These are phyloP conservation scores for Gopherus evgoodei DNA, from an alignment of 2,113 vertebrate genomes.

Conservation along the genomic window DNA sequence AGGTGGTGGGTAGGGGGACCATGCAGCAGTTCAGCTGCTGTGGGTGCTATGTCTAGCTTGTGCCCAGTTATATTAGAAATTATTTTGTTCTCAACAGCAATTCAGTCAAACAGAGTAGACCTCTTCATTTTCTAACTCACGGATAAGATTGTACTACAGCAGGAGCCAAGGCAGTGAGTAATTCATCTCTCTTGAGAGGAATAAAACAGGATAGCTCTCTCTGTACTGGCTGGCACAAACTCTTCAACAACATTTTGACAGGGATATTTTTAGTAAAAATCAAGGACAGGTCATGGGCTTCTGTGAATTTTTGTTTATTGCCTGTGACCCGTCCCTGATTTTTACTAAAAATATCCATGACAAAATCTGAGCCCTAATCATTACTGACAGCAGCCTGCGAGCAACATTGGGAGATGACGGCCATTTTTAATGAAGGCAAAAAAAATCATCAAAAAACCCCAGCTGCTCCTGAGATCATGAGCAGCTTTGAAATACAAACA, in stretches of 20 bases:
- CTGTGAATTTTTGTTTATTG: too few species aligned
- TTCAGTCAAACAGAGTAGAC: constrained; percentile 20
- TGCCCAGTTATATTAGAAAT: background rate
- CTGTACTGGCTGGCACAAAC: constrained; percentile 80
- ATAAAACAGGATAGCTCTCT: constrained; percentile 69
- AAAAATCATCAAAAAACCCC: background rate
- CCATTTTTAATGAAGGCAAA: constrained; percentile 30
- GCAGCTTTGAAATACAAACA: background rate
- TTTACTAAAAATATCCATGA: too few species aligned
- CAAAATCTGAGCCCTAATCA: background rate
- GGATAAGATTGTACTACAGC: constrained; percentile 59
- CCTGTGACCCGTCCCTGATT: too few species aligned
- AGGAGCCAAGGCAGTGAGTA: constrained; percentile 59
- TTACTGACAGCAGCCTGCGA: background rate
- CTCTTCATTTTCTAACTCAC: constrained; percentile 66
- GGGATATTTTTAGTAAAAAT: too few species aligned
- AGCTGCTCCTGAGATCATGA: background rate
- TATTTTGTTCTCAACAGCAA: background rate
- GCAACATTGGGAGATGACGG: background rate
- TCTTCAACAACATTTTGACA: constrained; percentile 64
- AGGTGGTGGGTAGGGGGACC: too few species aligned
- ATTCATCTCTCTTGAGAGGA: constrained; percentile 73
- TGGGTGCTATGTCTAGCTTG: background rate
- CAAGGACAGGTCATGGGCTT: too few species aligned
- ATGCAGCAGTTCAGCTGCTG: too few species aligned